Evolutionary conservation across 2,797 vertebrate genomes (phyloP), one percentile per base, ranked within the genome.

Genomic region (Caiman crocodilus): DNA sequence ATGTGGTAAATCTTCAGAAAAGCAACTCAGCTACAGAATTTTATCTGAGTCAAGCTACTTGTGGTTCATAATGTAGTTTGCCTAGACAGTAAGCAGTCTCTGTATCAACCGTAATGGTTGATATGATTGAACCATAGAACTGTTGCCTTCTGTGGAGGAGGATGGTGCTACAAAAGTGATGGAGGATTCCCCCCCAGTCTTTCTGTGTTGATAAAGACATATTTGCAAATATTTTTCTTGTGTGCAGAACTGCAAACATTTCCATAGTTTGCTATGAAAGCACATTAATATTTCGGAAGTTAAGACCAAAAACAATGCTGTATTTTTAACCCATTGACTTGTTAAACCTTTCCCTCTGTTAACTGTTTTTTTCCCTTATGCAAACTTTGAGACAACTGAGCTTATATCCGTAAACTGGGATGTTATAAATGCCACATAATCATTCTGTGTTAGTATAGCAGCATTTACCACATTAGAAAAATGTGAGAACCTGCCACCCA

Each of bases 401-500:
- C 42, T 50, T 50, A 50, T 50, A 50, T 50, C 42, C 10, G 42
- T 50, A 50, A 50, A 50, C 42, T 50, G 42, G 42, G 42, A 50
- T 50, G 42, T 50, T 50, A 50, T 50, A 50, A 50, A 50, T 50
- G 42, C 42, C 42, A 50, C 42, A 50, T 50, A 50, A 50, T 50
- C 42, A 50, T 50, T 50, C 42, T 50, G 9, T 50, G 42, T 50
- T 50, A 50, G 42, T 50, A 10, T 50, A 50, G 42, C 42, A 50
- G 42, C 42, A 50, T 50, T 50, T 50, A 50, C 42, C 42, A 50
- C 42, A 50, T 50, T 50, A 50, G 42, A 50, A 50, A 5, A 16
- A 26, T 0, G 0, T 5, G 59, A 23, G 74, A 80, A 21, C 20
- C 14, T 77, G 42, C 61, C 28, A 16, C 80, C 76, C 78, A 30